Percentiles rank a stretch among this genome's conserved stretches.
These are phyloP conservation scores for Atherinomorus stipes DNA, from an alignment of 2,113 vertebrate species.

Conservation along the genomic window DNA sequence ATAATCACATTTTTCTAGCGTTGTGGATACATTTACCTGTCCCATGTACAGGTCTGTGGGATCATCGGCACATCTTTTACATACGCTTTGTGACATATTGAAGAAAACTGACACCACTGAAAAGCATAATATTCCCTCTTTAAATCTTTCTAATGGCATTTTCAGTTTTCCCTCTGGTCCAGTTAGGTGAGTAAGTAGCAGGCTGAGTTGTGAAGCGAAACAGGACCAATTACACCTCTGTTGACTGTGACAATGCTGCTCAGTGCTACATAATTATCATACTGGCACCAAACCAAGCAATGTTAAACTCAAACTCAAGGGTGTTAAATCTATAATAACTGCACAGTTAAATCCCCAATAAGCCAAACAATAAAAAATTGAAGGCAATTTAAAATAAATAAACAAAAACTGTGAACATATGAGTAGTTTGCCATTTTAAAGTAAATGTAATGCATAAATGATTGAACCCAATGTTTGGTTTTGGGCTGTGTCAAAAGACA, in stretches of 20 bases:
- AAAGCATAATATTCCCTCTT: background rate
- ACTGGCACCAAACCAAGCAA: background rate
- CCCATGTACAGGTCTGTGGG: background rate
- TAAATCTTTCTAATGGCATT: slow-evolving; percentile 3
- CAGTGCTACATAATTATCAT: background rate
- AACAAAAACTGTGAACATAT: slow-evolving; percentile 3
- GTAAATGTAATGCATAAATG: background rate
- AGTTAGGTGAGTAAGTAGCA: background rate
- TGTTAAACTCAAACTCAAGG: background rate
- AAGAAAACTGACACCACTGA: background rate
- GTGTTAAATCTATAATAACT: background rate
- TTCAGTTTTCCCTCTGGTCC: slow-evolving; percentile 5
- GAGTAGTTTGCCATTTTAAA: slow-evolving; percentile 1
- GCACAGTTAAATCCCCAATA: slow-evolving; percentile 20
- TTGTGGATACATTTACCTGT: background rate
- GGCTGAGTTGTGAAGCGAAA: background rate
- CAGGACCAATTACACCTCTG: background rate
- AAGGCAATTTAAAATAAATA: background rate
- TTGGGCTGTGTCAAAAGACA: no score
- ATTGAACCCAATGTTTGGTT: background rate
- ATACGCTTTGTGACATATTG: background rate
- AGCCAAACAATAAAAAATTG: slow-evolving; percentile 4
- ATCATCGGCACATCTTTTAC: background rate
- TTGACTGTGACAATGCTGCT: slow-evolving; percentile 10
- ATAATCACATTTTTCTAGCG: background rate